These are phyloP conservation scores for Nansenia antarctica DNA, from an alignment of 2,113 vertebrate genomes.

Conservation along the genomic window DNA sequence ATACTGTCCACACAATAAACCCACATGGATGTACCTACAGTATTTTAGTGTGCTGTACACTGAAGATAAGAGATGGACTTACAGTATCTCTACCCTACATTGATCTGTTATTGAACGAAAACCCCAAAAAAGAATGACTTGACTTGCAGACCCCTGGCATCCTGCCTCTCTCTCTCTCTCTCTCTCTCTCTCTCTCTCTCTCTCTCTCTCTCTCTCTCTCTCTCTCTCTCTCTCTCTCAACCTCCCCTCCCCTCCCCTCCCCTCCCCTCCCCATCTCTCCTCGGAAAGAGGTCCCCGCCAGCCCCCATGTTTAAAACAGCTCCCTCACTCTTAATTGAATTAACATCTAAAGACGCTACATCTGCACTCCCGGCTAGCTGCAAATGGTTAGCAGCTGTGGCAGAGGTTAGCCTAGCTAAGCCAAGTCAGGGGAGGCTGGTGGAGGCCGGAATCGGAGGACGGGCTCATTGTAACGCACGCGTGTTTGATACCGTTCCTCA, in stretches of 20 bases:
- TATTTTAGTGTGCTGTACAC: no score
- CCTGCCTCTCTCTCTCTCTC: background rate
- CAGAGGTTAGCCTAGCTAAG: conserved; percentile 46
- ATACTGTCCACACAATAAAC: no score
- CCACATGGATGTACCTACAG: no score
- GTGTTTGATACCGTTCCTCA: no score
- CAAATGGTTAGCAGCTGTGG: conserved; percentile 71
- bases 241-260: background rate
- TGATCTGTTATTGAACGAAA: no score
- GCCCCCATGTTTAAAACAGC: background rate
- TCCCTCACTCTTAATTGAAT: conserved; percentile 29
- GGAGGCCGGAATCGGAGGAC: background rate
- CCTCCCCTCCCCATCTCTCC: background rate
- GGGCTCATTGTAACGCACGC: no score
- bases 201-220: background rate
- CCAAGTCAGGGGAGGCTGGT: background rate
- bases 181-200: background rate
- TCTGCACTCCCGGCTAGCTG: conserved; percentile 39
- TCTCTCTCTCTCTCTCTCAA: background rate
- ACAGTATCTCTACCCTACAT: no score
- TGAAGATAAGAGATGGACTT: no score
- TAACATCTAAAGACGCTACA: conserved; percentile 49
- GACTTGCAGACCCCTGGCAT: no score
- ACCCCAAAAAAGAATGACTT: no score
- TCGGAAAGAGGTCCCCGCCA: no score